Evolutionary conservation across 2,113 vertebrate genomes (phyloP).

Genomic region (Balaeniceps rex): DNA sequence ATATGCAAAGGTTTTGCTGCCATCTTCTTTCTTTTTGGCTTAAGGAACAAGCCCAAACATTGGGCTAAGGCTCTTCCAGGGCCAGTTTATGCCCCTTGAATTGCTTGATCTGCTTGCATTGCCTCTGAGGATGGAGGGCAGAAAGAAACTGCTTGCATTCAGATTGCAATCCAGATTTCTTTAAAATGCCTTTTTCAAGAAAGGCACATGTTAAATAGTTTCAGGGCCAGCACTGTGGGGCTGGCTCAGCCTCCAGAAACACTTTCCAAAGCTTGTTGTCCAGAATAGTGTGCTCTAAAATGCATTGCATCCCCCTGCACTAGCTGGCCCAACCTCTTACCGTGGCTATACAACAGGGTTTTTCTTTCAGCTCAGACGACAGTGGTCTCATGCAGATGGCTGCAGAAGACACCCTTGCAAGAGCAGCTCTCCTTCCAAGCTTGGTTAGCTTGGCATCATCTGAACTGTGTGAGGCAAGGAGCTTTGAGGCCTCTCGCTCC

Average conservation of each 20-base stretch:
- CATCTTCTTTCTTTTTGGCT: background rate
- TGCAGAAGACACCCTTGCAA: background rate
- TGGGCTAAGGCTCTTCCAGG: background rate
- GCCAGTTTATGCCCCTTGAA: background rate
- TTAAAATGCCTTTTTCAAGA: background rate
- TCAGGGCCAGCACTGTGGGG: background rate
- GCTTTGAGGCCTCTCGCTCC: background rate
- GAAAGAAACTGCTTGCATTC: background rate
- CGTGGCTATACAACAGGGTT: rapidly evolving
- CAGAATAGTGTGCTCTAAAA: background rate
- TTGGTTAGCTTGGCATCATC: background rate
- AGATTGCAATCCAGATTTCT: background rate
- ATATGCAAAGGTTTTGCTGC: background rate
- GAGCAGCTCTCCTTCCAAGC: background rate
- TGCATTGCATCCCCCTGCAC: background rate
- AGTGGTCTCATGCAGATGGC: background rate
- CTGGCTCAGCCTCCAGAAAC: background rate
- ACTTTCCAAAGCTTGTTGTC: background rate
- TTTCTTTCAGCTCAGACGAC: background rate
- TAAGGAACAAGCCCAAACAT: background rate
- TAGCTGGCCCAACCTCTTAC: background rate
- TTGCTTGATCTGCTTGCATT: background rate
- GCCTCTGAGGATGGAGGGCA: background rate
- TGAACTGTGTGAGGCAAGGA: background rate
- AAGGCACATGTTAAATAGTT: background rate